These are phyloP conservation scores for Galago senegalensis DNA, from an alignment of 2,797 vertebrate genomes.

Conservation along the genomic window DNA sequence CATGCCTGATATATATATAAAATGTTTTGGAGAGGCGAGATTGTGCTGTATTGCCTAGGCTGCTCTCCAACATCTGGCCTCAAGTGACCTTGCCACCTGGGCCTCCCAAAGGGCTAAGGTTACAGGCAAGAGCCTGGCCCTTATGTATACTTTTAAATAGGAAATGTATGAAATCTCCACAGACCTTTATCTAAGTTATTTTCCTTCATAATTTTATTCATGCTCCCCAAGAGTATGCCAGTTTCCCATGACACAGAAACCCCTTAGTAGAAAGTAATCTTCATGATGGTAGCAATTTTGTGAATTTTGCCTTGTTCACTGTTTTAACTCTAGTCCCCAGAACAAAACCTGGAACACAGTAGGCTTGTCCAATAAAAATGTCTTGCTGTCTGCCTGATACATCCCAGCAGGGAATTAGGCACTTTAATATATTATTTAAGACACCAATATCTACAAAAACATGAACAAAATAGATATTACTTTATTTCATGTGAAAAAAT, in stretches of 20 bases:
- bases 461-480: not conserved
- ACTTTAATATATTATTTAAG: conserved; percentile 13
- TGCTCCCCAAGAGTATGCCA: not conserved
- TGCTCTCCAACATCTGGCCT: too few relatives aligned
- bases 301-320: not conserved
- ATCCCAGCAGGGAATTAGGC: not conserved
- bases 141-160: conserved; percentile 14
- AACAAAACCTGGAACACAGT: not conserved
- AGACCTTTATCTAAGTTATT: not conserved
- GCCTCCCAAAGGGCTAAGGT: too few relatives aligned
- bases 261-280: not conserved
- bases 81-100: too few relatives aligned
- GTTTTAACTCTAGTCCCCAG: not conserved
- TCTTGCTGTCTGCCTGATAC: not conserved
- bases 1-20: too few relatives aligned
- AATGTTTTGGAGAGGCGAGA: not conserved
- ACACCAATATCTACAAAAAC: not conserved
- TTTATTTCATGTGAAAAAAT: not conserved
- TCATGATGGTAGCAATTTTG: not conserved
- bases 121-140: not conserved
- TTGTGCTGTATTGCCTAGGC: not conserved
- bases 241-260: not conserved
- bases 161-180: conserved; percentile 49
- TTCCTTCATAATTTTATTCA: conserved; percentile 34
- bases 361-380: not conserved